These are phyloP conservation scores for Tetramorium alpestre DNA, from an alignment of 1,140 invertebrate genomes.

Conservation along the genomic window DNA sequence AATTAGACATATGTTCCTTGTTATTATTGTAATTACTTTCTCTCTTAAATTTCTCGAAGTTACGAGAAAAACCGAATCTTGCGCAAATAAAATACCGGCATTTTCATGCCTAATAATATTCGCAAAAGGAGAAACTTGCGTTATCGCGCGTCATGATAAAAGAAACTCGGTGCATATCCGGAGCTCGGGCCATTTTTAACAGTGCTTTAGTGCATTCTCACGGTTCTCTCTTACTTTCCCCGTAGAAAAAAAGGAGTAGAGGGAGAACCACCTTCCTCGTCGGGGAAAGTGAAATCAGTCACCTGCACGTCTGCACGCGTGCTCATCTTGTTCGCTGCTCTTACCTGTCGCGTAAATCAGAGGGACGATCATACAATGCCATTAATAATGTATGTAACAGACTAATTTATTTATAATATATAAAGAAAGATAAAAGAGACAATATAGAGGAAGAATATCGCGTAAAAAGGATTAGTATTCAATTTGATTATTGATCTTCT, in stretches of 20 bases:
- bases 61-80: not conserved
- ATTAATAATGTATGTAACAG: constrained; percentile 62
- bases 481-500: not conserved
- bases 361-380: constrained; percentile 43
- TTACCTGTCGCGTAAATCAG: constrained; percentile 70
- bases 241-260: constrained; percentile 53
- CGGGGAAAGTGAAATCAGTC: constrained; percentile 77
- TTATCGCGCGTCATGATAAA: constrained; percentile 40
- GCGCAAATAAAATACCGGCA: not conserved
- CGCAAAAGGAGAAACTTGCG: constrained; percentile 46
- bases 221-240: constrained; percentile 73
- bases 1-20: not conserved
- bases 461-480: not conserved
- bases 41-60: not conserved
- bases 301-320: constrained; percentile 66
- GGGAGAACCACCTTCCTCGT: constrained; percentile 62
- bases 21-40: not conserved
- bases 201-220: constrained; percentile 48
- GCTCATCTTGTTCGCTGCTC: constrained; percentile 65
- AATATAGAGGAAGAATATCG: constrained; percentile 18
- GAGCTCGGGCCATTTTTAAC: constrained; percentile 56
- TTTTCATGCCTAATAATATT: not conserved
- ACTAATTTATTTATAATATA: constrained; percentile 49
- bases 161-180: constrained; percentile 57
- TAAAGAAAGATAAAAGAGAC: not conserved